Evolutionary conservation across 2,888 invertebrate species (phyloP).

Genomic region (Mythimna lalbum): DNA sequence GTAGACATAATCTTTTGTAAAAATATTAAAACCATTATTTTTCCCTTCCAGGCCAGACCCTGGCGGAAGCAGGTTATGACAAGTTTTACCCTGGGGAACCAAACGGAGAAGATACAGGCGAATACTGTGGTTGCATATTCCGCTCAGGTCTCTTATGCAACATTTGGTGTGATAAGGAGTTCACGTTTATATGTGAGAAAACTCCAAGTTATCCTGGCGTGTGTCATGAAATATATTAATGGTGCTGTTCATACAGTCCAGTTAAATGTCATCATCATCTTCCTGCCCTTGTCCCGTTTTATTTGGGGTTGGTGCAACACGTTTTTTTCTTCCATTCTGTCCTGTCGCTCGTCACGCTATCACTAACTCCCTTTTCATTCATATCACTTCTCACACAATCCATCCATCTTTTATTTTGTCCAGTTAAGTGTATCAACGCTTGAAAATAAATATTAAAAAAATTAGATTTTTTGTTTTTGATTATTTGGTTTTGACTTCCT

Average conservation of each 20-base stretch:
- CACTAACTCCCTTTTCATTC: no score
- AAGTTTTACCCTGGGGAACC: constrained; percentile 71
- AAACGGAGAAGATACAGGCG: constrained; percentile 57
- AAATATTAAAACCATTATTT: not conserved
- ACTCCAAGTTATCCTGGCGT: constrained; percentile 26
- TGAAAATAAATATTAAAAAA: not conserved
- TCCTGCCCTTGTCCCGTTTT: no score
- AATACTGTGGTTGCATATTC: constrained; percentile 71
- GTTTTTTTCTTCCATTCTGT: no score
- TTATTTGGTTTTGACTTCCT: no score
- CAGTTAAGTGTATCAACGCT: no score
- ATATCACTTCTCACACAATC: no score
- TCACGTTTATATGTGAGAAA: constrained; percentile 52
- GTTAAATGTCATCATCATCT: no score
- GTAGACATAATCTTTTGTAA: no score
- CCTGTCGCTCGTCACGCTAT: no score
- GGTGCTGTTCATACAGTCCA: not conserved
- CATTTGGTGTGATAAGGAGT: constrained; percentile 64
- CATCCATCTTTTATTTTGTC: no score
- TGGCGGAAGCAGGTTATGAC: constrained; percentile 72
- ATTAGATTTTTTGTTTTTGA: no score
- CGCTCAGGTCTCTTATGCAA: constrained; percentile 68
- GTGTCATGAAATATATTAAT: constrained; percentile 16
- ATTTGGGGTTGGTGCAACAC: no score
- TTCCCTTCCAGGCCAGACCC: constrained; percentile 67